Conservation (phyloP, 2,797 vertebrate genomes). For the Aselliscus stoliczkanus region DNA sequence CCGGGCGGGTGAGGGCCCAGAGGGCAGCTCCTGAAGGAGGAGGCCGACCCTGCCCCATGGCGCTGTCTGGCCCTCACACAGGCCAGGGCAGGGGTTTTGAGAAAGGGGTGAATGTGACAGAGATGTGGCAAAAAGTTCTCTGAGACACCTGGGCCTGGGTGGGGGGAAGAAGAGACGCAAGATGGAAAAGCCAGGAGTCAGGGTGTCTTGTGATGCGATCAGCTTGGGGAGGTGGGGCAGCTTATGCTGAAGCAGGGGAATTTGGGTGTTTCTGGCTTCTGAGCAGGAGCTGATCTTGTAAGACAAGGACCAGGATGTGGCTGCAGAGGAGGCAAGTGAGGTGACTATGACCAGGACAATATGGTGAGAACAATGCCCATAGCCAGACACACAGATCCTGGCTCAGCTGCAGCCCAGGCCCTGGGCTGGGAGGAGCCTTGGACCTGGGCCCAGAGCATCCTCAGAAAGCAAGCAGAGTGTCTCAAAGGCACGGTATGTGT, state of each 20-base stretch:
- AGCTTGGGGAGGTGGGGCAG: not conserved
- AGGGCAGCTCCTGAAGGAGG: not conserved
- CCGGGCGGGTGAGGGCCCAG: too few species aligned
- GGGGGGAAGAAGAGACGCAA: not conserved
- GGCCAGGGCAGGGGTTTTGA: not conserved
- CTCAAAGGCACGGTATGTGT: not conserved
- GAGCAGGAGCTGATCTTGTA: conserved; percentile 7
- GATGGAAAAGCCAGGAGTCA: not conserved
- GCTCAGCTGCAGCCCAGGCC: not conserved
- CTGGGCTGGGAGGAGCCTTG: too few species aligned
- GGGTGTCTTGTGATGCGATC: not conserved
- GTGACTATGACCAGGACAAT: not conserved
- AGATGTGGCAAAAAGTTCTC: not conserved
- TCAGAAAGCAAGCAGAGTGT: not conserved
- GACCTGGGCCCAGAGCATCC: not conserved
- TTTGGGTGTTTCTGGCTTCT: not conserved
- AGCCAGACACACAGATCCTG: accelerated
- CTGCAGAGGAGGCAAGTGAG: not conserved
- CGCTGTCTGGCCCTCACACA: not conserved
- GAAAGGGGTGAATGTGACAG: not conserved
- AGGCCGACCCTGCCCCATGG: not conserved
- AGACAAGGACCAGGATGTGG: conserved; percentile 34
- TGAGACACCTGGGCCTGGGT: not conserved
- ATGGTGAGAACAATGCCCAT: not conserved
- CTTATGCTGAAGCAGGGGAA: not conserved